Evolutionary conservation across 2,797 vertebrate genomes (phyloP).

Genomic region (Neoniphon sammara): DNA sequence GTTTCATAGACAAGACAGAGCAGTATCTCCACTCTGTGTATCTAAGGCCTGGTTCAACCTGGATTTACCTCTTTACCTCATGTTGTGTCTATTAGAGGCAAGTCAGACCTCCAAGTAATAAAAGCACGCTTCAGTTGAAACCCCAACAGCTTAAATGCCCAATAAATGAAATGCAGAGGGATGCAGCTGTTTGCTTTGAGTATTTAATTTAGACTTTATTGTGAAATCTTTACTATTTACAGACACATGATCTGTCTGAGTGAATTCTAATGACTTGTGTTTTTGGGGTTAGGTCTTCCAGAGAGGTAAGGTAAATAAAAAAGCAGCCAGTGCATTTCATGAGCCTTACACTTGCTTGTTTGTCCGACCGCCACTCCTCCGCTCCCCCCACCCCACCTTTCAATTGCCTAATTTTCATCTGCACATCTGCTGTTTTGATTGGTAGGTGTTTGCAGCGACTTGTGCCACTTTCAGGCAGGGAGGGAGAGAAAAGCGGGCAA

Average conservation of each 20-base stretch:
- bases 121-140: slow-evolving; percentile 63
- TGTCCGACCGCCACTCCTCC: not conserved
- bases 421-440: slow-evolving; percentile 66
- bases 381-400: not conserved
- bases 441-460: slow-evolving; percentile 60
- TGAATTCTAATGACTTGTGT: slow-evolving; percentile 20
- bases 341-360: slow-evolving; percentile 24
- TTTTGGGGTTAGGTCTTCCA: not conserved
- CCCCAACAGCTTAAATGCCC: slow-evolving; percentile 66
- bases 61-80: slow-evolving; percentile 51
- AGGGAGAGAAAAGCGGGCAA: slow-evolving; percentile 38
- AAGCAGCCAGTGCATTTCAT: slow-evolving; percentile 19
- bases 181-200: slow-evolving; percentile 21
- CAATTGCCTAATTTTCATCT: slow-evolving; percentile 25
- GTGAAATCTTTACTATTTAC: slow-evolving; percentile 56
- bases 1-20: not conserved
- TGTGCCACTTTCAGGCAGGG: slow-evolving; percentile 18
- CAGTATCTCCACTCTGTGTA: not conserved
- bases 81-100: slow-evolving; percentile 53
- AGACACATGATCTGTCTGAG: slow-evolving; percentile 36
- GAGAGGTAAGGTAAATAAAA: slow-evolving; percentile 19
- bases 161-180: slow-evolving; percentile 64
- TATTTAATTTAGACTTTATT: slow-evolving; percentile 57
- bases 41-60: slow-evolving; percentile 6
- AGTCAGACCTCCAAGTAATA: slow-evolving; percentile 60